A percentile compares a stretch with the other conserved stretches of the same genome.
phyloP scores from a whole-genome alignment of 2,797 vertebrate species.

The Onychomys torridus region DNA sequence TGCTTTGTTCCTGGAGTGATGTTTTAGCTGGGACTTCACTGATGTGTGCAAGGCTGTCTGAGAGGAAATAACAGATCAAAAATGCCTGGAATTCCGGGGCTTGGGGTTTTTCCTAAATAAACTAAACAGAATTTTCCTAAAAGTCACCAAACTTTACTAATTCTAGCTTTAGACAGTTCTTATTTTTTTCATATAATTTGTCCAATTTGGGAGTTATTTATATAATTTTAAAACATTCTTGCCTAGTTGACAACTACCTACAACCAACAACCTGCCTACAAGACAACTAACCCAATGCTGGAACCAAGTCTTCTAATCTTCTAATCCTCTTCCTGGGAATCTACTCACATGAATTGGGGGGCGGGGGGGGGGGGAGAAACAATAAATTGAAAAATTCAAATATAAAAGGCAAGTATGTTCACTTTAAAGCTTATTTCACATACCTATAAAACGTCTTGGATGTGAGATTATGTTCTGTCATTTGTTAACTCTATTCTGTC shows the following conservation, averaged over 20 bases:
- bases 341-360: neutral
- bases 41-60: constrained; percentile 62
- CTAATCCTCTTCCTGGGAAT: neutral
- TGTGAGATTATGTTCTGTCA: neutral
- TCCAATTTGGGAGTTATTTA: constrained; percentile 13
- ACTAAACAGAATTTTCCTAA: constrained; percentile 33
- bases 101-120: constrained; percentile 1
- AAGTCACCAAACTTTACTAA: constrained; percentile 46
- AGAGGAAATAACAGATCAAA: constrained; percentile 76
- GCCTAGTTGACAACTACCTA: neutral
- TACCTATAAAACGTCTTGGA: neutral
- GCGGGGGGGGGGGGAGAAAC: too few relatives aligned
- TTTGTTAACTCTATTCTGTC: neutral
- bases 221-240: constrained; percentile 7
- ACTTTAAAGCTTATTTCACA: neutral
- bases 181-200: constrained; percentile 39
- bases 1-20: constrained; percentile 75
- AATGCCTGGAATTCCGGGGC: constrained; percentile 49
- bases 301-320: neutral
- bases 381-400: neutral
- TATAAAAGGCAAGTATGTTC: neutral
- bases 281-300: constrained; percentile 27
- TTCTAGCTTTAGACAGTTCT: constrained; percentile 12
- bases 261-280: neutral
- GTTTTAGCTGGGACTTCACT: constrained; percentile 76